Conservation (phyloP, 2,888 invertebrate species). For the Drosophila lutescens region DNA sequence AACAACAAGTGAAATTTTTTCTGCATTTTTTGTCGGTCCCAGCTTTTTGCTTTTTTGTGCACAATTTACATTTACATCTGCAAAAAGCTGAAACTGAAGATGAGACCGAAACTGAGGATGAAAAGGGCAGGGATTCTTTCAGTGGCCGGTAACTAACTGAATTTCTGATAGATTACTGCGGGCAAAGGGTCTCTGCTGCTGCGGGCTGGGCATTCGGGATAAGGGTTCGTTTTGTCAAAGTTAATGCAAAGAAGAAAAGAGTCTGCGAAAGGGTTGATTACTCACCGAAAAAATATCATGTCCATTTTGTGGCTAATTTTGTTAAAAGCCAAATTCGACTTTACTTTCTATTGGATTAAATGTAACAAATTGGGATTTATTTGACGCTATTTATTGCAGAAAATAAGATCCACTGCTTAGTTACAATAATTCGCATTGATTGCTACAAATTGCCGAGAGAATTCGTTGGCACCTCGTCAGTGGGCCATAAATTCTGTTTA, state of each 20-base stretch:
- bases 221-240: constrained; percentile 19
- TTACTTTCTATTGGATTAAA: neutral
- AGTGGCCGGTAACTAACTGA: constrained; percentile 33
- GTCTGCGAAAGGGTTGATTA: constrained; percentile 1
- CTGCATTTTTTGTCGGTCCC: neutral
- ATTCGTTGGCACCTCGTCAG: constrained; percentile 7
- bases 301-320: constrained; percentile 5
- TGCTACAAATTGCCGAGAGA: neutral
- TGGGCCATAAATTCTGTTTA: constrained; percentile 60
- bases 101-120: constrained; percentile 7
- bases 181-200: constrained; percentile 9
- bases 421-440: neutral
- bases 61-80: constrained; percentile 36
- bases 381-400: neutral
- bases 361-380: neutral
- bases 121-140: constrained; percentile 18
- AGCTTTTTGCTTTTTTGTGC: constrained; percentile 3
- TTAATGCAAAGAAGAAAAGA: constrained; percentile 11
- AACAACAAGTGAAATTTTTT: constrained; percentile 67
- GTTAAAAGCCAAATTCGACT: constrained; percentile 5
- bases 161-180: constrained; percentile 23
- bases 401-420: too few relatives aligned
- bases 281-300: constrained; percentile 11
- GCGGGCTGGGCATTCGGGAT: constrained; percentile 17
- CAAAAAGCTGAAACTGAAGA: constrained; percentile 22